phyloP scores from a whole-genome alignment of 2,888 invertebrate genomes.

The Parascotia fuliginaria region DNA sequence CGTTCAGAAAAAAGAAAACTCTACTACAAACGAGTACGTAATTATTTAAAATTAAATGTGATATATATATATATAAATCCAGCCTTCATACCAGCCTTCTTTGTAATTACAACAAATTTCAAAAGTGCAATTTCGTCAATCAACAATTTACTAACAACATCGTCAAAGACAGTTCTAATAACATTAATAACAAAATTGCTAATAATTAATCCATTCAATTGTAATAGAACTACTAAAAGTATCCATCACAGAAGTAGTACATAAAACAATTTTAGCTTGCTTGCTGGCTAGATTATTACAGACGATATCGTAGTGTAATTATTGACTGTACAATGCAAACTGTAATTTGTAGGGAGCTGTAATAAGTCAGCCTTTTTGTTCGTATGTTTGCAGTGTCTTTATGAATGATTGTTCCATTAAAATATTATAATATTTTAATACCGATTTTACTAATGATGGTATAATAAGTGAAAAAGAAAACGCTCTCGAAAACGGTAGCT shows the following conservation, averaged over 20 bases:
- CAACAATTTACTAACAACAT: no score
- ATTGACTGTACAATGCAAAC: conserved; percentile 55
- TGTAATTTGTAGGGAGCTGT: conserved; percentile 49
- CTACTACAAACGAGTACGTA: no score
- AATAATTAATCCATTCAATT: conserved; percentile 17
- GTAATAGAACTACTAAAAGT: conserved; percentile 21
- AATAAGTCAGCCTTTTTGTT: conserved; percentile 21
- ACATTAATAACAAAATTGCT: conserved; percentile 15
- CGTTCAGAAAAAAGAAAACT: no score
- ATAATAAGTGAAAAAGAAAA: no score
- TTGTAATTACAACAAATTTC: no score
- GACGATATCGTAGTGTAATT: conserved; percentile 58
- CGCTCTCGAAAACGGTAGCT: no score
- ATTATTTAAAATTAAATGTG: no score
- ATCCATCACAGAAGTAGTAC: conserved; percentile 35
- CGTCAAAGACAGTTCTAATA: conserved; percentile 1
- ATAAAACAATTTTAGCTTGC: conserved; percentile 53
- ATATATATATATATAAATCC: no score
- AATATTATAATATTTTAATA: no score
- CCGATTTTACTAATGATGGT: no score
- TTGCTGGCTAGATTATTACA: conserved; percentile 51
- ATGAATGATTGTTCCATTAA: conserved; percentile 2
- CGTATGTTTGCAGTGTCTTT: conserved; percentile 12
- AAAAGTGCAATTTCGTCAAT: no score
- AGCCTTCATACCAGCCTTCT: no score